phyloP scores from a whole-genome alignment of 2,113 vertebrate species.

The Lanius ludovicianus region DNA sequence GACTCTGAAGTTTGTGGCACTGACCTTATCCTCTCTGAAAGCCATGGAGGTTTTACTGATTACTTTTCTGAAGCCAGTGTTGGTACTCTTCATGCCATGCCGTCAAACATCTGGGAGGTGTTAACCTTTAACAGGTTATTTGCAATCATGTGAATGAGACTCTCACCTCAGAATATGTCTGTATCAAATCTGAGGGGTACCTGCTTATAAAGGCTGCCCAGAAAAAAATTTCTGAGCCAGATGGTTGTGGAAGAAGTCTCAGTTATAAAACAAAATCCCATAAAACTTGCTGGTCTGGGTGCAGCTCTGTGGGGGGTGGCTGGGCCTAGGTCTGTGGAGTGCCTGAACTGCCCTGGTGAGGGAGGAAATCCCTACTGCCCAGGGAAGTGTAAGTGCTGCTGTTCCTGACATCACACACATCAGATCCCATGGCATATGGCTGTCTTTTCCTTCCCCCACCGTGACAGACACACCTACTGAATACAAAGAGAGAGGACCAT shows the following conservation, averaged over 20 bases:
- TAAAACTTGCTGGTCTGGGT: background rate
- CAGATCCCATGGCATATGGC: background rate
- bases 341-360: background rate
- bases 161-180: accelerated
- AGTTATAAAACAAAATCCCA: background rate
- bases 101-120: background rate
- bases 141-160: background rate
- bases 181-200: background rate
- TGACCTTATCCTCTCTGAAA: background rate
- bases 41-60: background rate
- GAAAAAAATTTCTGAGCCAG: background rate
- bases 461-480: constrained; percentile 14
- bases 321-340: background rate
- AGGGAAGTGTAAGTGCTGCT: accelerated
- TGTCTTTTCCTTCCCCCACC: background rate
- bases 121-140: background rate
- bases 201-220: background rate
- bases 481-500: constrained; percentile 74
- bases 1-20: background rate
- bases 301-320: background rate
- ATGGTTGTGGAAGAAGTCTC: background rate
- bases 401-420: background rate
- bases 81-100: background rate
- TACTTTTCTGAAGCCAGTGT: background rate
- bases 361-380: background rate